Conservation (phyloP, 2,888 invertebrate genomes). For the Glaucopsyche alexis region DNA sequence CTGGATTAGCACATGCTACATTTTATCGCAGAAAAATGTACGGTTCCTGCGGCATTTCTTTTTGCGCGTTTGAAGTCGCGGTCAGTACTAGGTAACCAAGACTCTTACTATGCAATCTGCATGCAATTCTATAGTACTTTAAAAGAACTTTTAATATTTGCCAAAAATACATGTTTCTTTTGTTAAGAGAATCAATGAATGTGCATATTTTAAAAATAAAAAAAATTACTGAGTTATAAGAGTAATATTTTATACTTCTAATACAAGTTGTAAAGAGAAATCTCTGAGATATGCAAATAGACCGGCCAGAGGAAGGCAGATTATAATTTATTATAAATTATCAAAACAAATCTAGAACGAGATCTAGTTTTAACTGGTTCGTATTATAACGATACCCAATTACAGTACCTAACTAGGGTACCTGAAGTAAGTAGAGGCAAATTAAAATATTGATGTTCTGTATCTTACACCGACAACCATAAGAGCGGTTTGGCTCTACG, state of each 20-base stretch:
- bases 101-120: too few species aligned
- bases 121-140: too few species aligned
- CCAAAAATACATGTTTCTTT: not conserved
- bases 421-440: not conserved
- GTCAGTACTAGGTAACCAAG: too few species aligned
- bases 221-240: not conserved
- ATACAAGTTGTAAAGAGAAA: constrained; percentile 9
- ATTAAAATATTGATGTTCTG: not conserved
- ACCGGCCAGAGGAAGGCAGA: constrained; percentile 12
- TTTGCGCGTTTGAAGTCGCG: too few species aligned
- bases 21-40: too few species aligned
- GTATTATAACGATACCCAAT: not conserved
- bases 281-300: constrained; percentile 25
- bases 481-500: too few species aligned
- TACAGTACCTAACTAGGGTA: not conserved
- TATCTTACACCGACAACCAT: not conserved
- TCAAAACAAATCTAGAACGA: constrained; percentile 21
- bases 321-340: constrained; percentile 22
- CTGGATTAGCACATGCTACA: too few species aligned
- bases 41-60: too few species aligned
- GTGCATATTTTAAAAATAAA: not conserved
- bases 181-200: not conserved
- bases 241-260: not conserved
- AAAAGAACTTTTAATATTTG: not conserved
- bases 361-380: constrained; percentile 17